Base-by-base conservation (phyloP, 2,797 vertebrate genomes). In the Orestias chungarensis region DNA sequence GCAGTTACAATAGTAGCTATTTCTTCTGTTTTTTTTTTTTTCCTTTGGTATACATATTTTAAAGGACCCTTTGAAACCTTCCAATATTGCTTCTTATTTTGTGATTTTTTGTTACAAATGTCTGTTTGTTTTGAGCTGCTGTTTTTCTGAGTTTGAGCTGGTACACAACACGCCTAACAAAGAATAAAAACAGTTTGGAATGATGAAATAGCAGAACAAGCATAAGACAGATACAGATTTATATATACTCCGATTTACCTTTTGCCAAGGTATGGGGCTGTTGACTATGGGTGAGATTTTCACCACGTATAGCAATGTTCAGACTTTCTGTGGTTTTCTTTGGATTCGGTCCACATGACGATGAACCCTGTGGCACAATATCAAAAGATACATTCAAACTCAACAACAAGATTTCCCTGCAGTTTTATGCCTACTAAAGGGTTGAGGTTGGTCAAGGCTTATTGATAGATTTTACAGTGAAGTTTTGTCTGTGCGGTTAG, bases 321-420 rank as follows among this genome's bases (percentile, higher is more conserved):
- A 67, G 75, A 76, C 55, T 82, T 47, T 83, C 71, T 43, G 70
- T 3, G 25, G 71, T 8, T 74, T 73, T 40, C 50, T 81, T 84
- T 78, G 73, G 76, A 47, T 81, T 84, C 66, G 64, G 31, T 86
- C 40, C 71, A 62, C 57, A 79, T 49, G 70, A 80, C 0, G 43
- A 6, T 14, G 62, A 69, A 64, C 44, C 79, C 93, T 94, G 79
- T 33, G 59, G 70, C 61, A 72, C 18, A 73, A 15, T 85, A 43
- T 17, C 78, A 76, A 70, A 73, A 23, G 66, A 78, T 42, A 87
- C 68, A 66, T 52, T 70, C 33, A 64, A 25, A 27, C 72, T 82
- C 42, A 73, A 74, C 76, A 62, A 64, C 61, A 76, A 71, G 25
- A 79, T 49, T 66, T 78, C 75, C 6, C 50, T 44, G 66, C 54